Evolutionary conservation across 2,113 vertebrate species (phyloP).

Genomic region (Aythya baeri): DNA sequence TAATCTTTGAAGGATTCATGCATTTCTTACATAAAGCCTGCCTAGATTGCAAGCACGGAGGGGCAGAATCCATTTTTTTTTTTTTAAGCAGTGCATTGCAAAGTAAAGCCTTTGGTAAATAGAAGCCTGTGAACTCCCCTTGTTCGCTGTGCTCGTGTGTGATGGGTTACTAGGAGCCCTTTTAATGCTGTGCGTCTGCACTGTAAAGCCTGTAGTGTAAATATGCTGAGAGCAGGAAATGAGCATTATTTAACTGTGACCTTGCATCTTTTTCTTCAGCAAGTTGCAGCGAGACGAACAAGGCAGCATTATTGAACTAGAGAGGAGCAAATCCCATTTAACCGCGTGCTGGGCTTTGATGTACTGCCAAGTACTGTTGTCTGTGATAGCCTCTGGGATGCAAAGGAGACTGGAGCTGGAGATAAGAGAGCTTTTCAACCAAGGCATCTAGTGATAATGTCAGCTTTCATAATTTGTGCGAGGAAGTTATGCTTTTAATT

Average conservation of each 20-base stretch:
- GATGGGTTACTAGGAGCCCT: background rate
- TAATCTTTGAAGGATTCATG: background rate
- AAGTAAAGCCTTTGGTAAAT: background rate
- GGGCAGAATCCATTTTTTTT: background rate
- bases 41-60: background rate
- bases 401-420: conserved; percentile 24
- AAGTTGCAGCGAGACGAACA: conserved; percentile 20
- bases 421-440: conserved; percentile 35
- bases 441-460: background rate
- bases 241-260: conserved; percentile 53
- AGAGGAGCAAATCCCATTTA: conserved; percentile 18
- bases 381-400: conserved; percentile 24
- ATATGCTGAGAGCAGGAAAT: conserved; percentile 24
- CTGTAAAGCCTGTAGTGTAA: background rate
- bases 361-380: conserved; percentile 44
- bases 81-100: background rate
- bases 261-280: conserved; percentile 42
- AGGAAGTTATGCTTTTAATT: background rate
- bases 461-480: conserved; percentile 17
- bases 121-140: background rate
- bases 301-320: conserved; percentile 22
- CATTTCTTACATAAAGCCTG: background rate
- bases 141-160: background rate
- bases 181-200: background rate
- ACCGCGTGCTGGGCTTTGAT: conserved; percentile 15